A percentile compares a stretch with the other conserved stretches of the same genome.
Conservation (phyloP, 2,888 invertebrate genomes). For the Drosophila monieri region DNA sequence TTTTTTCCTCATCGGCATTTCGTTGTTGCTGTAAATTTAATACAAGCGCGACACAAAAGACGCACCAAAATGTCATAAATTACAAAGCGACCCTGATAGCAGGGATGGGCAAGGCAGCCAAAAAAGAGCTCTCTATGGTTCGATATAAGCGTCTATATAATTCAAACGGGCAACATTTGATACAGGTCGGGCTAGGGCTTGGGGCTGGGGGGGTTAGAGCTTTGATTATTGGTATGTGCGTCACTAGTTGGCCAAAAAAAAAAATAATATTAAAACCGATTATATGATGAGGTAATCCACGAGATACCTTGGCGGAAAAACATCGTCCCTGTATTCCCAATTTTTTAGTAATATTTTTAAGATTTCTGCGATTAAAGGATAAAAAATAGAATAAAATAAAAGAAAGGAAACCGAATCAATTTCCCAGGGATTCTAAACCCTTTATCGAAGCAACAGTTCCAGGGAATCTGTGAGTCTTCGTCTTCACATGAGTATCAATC, state of each 20-base stretch:
- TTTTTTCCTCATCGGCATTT: conserved; percentile 18
- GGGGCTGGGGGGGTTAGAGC: conserved; percentile 23
- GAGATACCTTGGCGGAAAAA: conserved; percentile 1
- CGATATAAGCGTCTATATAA: conserved; percentile 38
- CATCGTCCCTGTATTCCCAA: not conserved
- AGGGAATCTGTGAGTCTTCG: conserved; percentile 9
- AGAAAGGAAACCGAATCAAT: not conserved
- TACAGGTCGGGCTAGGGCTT: conserved; percentile 5
- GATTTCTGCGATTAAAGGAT: no score
- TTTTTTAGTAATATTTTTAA: not conserved
- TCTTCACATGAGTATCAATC: conserved; percentile 41
- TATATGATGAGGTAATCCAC: conserved; percentile 36
- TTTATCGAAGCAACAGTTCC: conserved; percentile 15
- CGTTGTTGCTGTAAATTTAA: conserved; percentile 62
- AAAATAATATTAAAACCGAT: conserved; percentile 10
- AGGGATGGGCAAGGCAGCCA: conserved; percentile 65
- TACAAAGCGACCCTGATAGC: conserved; percentile 71
- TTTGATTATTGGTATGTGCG: conserved; percentile 41
- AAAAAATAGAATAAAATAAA: no score
- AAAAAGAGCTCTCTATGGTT: conserved; percentile 63
- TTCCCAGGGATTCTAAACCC: conserved; percentile 14
- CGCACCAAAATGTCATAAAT: conserved; percentile 82
- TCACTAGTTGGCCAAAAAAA: conserved; percentile 33
- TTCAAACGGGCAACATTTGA: conserved; percentile 42
- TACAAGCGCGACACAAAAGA: conserved; percentile 81